Evolutionary conservation across 2,113 vertebrate genomes (phyloP), one percentile per base, ranked within the genome.

Genomic region (Apodemus sylvaticus): DNA sequence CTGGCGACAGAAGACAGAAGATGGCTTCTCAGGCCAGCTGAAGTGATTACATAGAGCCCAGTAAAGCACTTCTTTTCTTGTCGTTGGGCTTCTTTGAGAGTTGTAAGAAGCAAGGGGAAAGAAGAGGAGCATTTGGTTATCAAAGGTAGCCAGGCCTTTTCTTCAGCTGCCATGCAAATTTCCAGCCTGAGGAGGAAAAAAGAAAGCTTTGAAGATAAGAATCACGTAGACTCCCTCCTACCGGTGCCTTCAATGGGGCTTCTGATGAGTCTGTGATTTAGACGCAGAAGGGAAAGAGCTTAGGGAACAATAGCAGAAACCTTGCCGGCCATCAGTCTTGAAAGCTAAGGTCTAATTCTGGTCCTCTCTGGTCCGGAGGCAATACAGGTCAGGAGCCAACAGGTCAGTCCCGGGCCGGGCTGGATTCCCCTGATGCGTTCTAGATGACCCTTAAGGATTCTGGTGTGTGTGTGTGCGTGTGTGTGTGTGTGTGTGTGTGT

Each of bases 151-250:
- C 88, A 92, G 96, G 74, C 88, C 88, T 93, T 90, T 91, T 81
- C 68, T 91, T 89, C 53, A 60, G 82, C 95, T 91, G 88, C 86
- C 91, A 94, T 93, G 96, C 86, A 94, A 95, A 97, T 98, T 81
- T 83, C 17, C 19, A 91, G 94, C 89, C 66, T 3, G 81, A 79
- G 78, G 92, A 89, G 93, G 31, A 31, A 11, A 96, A n/a, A 11
- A 95, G 90, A 48, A 34, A 53, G 66, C 96, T 97, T 97, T 97
- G 96, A 98, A 97, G 94, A 94, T 94, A 51, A 79, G 94, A 83
- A 96, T 97, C 96, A 95, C 53, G 74, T 73, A n/a, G 55, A 5
- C 20, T 22, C 58, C 8, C n/a, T 22, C 0, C 74, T 1, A 0
- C 1, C 16, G 53, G 83, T 66, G 19, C 31, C 70, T 96, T 96